Evolutionary conservation across 2,113 vertebrate genomes (phyloP), one percentile per base, ranked within the genome.

Genomic region (Donacobius atricapilla): DNA sequence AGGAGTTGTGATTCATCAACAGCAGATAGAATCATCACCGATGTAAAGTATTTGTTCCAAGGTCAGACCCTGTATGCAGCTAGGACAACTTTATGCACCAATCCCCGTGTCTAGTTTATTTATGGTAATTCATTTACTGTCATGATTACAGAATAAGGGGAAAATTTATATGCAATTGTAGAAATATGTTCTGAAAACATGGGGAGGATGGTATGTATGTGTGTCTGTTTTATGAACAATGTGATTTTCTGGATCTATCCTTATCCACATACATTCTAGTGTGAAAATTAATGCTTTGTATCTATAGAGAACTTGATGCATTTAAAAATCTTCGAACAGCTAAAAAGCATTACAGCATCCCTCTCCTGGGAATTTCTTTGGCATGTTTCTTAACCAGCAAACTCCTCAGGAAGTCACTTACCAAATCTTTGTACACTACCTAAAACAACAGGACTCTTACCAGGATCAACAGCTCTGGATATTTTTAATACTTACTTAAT

Each of bases 1-100:
- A 96, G 79, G 85, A 86, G 58, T 94, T 98, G 97, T 92, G 96
- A 97, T 98, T 97, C 96, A 98, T 98, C 97, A 97, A 96, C 56
- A 18, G 87, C 77, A 97, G 90, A 97, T 97, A 97, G 93, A 94
- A 95, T 97, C 95, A 93, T 95, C 95, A 96, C 15, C 42, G 81
- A 97, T 96, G 85, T 96, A 95, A 97, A 95, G 71, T 77, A 93
- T 93, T 84, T 83, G 66, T 97, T 86, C 87, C 96, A 98, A 97
- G 97, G 97, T 98, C 94, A 97, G 90, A 96, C 90, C 73, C 88
- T 28, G 50, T 95, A 95, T 82, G 69, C 90, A 97, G 77, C 48
- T 90, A 77, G 61, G 84, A 97, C 71, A 95, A 95, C 76, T 96
- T 96, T 79, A 95, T 83, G 88, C 58, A 91, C 47, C 78, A 83